Conservation (phyloP, 2,888 invertebrate species). For the Pollenia angustigena region DNA sequence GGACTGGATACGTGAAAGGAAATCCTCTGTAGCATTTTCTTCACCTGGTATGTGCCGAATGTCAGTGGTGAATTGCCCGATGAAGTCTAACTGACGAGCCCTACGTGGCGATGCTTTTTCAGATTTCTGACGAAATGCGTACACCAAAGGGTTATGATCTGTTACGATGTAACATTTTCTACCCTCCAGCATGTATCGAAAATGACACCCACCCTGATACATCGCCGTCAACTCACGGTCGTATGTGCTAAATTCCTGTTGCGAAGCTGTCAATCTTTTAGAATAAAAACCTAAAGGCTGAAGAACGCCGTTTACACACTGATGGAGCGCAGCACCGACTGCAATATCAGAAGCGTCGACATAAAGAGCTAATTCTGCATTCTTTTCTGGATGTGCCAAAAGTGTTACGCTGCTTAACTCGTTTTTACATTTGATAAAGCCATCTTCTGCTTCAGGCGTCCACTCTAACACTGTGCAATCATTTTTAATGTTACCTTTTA, state of each 20-base stretch:
- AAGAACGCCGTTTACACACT: conserved; percentile 33
- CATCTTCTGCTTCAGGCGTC: conserved; percentile 42
- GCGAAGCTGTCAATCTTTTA: conserved; percentile 51
- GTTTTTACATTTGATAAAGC: conserved; percentile 54
- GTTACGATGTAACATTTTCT: conserved; percentile 45
- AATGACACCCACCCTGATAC: conserved; percentile 50
- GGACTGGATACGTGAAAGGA: conserved; percentile 28
- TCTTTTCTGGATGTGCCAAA: conserved; percentile 11
- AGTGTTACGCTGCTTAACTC: conserved; percentile 18
- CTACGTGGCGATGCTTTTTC: background rate
- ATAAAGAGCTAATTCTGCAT: conserved; percentile 30
- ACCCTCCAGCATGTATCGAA: conserved; percentile 59
- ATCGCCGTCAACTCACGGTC: conserved; percentile 51
- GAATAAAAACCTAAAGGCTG: conserved; percentile 76
- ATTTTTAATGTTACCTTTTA: conserved; percentile 26
- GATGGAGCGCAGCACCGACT: conserved; percentile 63
- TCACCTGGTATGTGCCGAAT: background rate
- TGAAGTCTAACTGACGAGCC: background rate
- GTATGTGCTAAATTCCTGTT: conserved; percentile 50
- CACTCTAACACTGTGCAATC: conserved; percentile 48
- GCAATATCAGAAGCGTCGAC: conserved; percentile 39
- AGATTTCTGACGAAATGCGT: conserved; percentile 48
- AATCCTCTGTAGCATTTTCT: conserved; percentile 18
- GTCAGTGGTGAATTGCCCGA: background rate
- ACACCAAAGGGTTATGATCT: conserved; percentile 35